A percentile compares a stretch with the other conserved stretches of the same genome.
Conservation (phyloP, 2,888 invertebrate genomes). For the Parapristionchus giblindavisi region DNA sequence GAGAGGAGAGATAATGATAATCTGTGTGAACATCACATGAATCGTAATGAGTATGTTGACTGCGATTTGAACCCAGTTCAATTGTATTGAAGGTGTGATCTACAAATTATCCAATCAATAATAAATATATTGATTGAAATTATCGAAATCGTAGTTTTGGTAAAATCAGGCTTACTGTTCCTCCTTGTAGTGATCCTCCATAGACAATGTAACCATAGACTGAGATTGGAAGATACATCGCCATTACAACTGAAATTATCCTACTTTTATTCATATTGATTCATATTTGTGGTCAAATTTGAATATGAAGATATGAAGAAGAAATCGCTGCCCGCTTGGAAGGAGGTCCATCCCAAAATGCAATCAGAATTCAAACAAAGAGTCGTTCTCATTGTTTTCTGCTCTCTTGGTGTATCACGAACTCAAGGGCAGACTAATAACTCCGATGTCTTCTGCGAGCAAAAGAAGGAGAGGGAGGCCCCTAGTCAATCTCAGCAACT, state of each 20-base stretch:
- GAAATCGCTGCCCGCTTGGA: no score
- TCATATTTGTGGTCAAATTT: no score
- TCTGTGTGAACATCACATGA: conserved; percentile 37
- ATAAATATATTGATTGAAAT: neutral
- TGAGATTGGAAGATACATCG: conserved; percentile 51
- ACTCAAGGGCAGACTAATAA: no score
- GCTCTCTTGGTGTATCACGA: no score
- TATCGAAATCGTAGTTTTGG: neutral
- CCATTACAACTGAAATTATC: conserved; percentile 35
- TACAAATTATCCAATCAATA: neutral
- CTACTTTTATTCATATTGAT: no score
- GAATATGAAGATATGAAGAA: no score
- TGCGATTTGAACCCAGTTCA: conserved; percentile 49
- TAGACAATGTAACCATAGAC: conserved; percentile 49
- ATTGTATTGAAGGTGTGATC: conserved; percentile 37
- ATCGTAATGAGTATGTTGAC: conserved; percentile 54
- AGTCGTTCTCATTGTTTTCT: no score
- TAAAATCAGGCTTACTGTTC: conserved; percentile 27
- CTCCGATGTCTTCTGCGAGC: no score
- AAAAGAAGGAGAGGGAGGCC: no score
- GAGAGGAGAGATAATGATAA: conserved; percentile 52
- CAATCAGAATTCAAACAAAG: no score
- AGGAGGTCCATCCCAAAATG: no score
- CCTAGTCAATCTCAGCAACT: no score
- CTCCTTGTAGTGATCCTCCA: conserved; percentile 50